Evolutionary conservation across 1,140 invertebrate species (phyloP), one percentile per base, ranked within the genome.

Genomic region (Alviniconcha marisindica): DNA sequence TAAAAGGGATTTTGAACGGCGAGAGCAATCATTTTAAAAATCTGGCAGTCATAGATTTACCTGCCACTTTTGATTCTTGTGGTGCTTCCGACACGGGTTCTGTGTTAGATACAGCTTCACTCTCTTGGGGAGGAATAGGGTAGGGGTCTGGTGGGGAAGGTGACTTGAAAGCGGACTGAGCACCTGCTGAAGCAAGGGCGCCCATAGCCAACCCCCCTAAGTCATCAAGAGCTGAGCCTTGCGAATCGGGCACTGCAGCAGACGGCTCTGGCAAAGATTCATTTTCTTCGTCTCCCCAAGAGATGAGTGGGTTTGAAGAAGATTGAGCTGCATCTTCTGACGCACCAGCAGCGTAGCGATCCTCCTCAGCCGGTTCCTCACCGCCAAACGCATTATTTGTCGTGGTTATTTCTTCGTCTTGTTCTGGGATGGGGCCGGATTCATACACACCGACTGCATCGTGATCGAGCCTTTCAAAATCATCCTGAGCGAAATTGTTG

Each of bases 381-480:
- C 85, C 86, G 21, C 83, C 77, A 85, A 87, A 83, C 71, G 83
- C 84, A 82, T 79, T 80, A 38, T 86, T 87, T 1, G 87, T 86
- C 38, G 88, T 80, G n/a, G n/a, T n/a, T 38, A 89, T 80, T 83
- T 87, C 87, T 73, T 84, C 87, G 79, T 89, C 87, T 83, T 89
- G 88, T 48, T 87, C 85, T 21, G 77, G 80, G 40, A 79, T 79
- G 21, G 71, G 66, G 14, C 42, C 74, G 18, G 80, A 54, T 21
- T 87, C 83, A 31, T 79, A 78, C 66, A 36, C 83, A 56, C 24
- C 69, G 48, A 24, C 24, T 40, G 76, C 79, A 15, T 80, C 71
- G n/a, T 84, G 84, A 36, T 88, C 87, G 21, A 89, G 73, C 28
- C 83, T 85, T 83, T 89, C 88, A 73, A 88, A 89, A 82, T 87